A percentile compares a stretch with the other conserved stretches of the same genome.
phyloP scores from a whole-genome alignment of 1,140 invertebrate genomes.

The Lutraria rhynchaena region DNA sequence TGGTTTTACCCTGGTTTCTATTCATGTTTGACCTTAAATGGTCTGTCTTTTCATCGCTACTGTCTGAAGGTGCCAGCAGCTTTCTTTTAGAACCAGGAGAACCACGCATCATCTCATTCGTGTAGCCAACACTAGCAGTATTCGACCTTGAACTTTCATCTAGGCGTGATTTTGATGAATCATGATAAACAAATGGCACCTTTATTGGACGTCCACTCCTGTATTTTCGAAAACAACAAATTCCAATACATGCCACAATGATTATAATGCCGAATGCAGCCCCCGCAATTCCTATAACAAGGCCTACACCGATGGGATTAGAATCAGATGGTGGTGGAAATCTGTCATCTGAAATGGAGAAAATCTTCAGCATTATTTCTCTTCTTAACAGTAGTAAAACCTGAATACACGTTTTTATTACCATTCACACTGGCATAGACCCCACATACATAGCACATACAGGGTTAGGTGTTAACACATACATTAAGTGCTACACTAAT shows the following conservation, averaged over 20 bases:
- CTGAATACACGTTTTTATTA: too few relatives aligned
- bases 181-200: slow-evolving; percentile 6
- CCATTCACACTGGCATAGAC: too few relatives aligned
- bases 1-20: neutral
- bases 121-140: slow-evolving; percentile 54
- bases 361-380: too few relatives aligned
- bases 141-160: slow-evolving; percentile 53
- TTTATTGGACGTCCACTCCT: neutral
- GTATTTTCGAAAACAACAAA: slow-evolving; percentile 66
- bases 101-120: slow-evolving; percentile 45
- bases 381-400: too few relatives aligned
- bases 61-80: slow-evolving; percentile 47
- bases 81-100: slow-evolving; percentile 60
- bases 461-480: too few relatives aligned
- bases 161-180: slow-evolving; percentile 19
- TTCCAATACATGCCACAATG: slow-evolving; percentile 53
- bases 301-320: slow-evolving; percentile 57
- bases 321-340: slow-evolving; percentile 43
- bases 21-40: neutral
- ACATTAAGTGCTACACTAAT: too few relatives aligned
- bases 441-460: too few relatives aligned
- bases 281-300: slow-evolving; percentile 64
- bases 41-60: slow-evolving; percentile 45
- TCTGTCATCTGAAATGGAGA: slow-evolving; percentile 45
- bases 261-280: slow-evolving; percentile 61